These are phyloP conservation scores for Trichonephila clavata DNA, from an alignment of 1,140 invertebrate genomes.

Conservation along the genomic window DNA sequence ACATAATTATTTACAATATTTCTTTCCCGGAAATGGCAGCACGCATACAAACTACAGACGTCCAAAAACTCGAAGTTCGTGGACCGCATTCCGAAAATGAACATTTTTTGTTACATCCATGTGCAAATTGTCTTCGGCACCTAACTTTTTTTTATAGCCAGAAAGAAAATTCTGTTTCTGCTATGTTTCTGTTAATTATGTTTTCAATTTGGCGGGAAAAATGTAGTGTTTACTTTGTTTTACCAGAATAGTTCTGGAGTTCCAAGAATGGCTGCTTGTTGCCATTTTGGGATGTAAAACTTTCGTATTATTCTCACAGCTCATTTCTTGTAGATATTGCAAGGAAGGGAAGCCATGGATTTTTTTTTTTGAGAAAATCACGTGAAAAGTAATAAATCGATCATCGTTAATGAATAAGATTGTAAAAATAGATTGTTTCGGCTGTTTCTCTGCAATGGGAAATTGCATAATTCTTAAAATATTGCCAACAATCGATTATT, in stretches of 20 bases:
- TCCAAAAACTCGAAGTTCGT: conserved; percentile 21
- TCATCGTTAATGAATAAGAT: conserved; percentile 22
- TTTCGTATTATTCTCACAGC: conserved; percentile 9
- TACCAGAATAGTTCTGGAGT: neutral
- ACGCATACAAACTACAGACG: neutral
- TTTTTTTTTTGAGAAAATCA: neutral
- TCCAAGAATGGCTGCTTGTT: conserved; percentile 64
- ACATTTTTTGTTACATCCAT: neutral
- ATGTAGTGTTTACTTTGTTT: conserved; percentile 25
- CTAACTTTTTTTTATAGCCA: neutral
- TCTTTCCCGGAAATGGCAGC: conserved; percentile 42
- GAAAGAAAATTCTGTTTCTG: conserved; percentile 13
- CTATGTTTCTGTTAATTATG: conserved; percentile 45
- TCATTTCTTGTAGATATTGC: conserved; percentile 3
- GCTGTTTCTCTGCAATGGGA: neutral
- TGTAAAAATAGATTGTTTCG: conserved; percentile 16
- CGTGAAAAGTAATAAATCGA: conserved; percentile 21
- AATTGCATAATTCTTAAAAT: neutral
- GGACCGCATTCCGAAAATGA: conserved; percentile 11
- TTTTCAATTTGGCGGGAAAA: conserved; percentile 46
- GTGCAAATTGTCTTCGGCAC: conserved; percentile 50
- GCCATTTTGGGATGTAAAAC: conserved; percentile 55
- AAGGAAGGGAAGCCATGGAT: neutral
- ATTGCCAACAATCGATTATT: neutral
- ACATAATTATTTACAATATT: conserved; percentile 41